Percentiles rank a stretch among this genome's conserved stretches.
Conservation (phyloP, 2,113 vertebrate genomes). For the Protobothrops flavoviridis region DNA sequence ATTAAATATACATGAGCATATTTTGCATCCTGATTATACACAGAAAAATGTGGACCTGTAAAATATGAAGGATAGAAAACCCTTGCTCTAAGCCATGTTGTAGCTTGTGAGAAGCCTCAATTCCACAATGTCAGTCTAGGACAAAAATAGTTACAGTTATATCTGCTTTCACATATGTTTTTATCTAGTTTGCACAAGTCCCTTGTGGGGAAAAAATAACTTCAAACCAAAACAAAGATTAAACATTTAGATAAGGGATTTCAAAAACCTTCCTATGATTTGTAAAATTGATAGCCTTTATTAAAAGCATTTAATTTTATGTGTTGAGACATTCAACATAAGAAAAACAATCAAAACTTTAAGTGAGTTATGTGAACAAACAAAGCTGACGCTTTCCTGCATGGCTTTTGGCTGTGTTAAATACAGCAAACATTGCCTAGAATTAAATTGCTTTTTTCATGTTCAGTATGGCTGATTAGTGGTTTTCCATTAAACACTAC, state of each 20-base stretch:
- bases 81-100: neutral
- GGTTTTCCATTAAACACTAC: neutral
- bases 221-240: constrained; percentile 51
- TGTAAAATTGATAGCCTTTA: constrained; percentile 46
- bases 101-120: neutral
- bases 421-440: neutral
- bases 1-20: constrained; percentile 21
- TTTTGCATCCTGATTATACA: neutral
- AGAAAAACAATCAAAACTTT: constrained; percentile 35
- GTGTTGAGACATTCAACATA: neutral
- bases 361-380: neutral
- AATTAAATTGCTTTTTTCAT: neutral
- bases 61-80: neutral
- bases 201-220: constrained; percentile 24
- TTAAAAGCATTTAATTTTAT: constrained; percentile 18
- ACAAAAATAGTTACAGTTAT: neutral
- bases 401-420: neutral
- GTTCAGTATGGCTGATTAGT: neutral
- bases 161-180: constrained; percentile 23
- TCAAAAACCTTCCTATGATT: constrained; percentile 33
- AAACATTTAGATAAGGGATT: neutral
- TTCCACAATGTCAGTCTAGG: neutral
- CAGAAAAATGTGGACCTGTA: neutral
- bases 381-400: neutral
- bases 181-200: constrained; percentile 15